Evolutionary conservation across 2,888 invertebrate species (phyloP), one percentile per base, ranked within the genome.

Genomic region (Ophonus ardosiacus): DNA sequence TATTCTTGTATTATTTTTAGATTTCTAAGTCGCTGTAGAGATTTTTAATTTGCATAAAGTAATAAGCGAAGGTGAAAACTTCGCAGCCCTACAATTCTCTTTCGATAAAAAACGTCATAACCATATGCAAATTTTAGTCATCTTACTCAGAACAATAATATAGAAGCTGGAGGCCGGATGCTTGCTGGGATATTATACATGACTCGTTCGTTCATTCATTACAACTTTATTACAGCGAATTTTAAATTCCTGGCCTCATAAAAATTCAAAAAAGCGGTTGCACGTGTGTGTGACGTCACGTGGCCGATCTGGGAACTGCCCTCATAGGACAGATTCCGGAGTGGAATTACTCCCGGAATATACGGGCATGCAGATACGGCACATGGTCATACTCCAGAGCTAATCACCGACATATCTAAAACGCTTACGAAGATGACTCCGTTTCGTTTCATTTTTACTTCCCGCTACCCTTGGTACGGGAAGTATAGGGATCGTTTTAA

Each of bases 191-290:
- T 43, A 65, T 81, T 43, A 81, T 81, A 63, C 81, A 81, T 81
- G 81, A 18, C 81, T 63, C 81, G 63, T 81, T 78, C 78, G 57
- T 63, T 81, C 81, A 81, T 81, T 81, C 81, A 81, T 81, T 81
- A 81, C 81, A 81, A 81, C 43, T 81, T 81, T 81, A 81, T 81
- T 81, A 81, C 81, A 65, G 31, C 61, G 81, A 81, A 81, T 81
- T 81, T 81, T 65, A 81, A 81, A 81, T 81, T 81, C 81, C 81
- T 43, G 10, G 40, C 61, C 81, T 81, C 81, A 81, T 81, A 81
- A 81, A 81, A 81, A 81, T 81, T 81, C 81, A 81, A 81, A 81
- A 63, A 81, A 43, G 63, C 59, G 24, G 43, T 15, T 56, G 57
- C 57, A 63, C 51, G 63, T 38, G 65, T 57, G 21, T 63, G 81